These are phyloP conservation scores for Bradypodion pumilum DNA, from an alignment of 2,797 vertebrate species.

Conservation along the genomic window DNA sequence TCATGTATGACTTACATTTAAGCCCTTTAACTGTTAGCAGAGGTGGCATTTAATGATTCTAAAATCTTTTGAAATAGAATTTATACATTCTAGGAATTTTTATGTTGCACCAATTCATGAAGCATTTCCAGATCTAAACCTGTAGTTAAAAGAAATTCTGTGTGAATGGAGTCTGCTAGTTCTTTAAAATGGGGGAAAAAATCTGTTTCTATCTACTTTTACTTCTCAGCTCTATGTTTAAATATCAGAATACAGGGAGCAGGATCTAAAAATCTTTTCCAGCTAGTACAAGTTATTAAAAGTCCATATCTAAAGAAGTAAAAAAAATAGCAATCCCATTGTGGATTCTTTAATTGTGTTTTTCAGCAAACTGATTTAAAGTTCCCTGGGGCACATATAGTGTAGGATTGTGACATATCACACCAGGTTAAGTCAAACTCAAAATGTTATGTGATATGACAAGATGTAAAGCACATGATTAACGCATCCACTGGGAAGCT, in stretches of 20 bases:
- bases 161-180: background rate
- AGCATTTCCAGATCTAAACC: background rate
- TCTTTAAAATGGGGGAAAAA: background rate
- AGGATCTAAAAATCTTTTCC: slow-evolving; percentile 41
- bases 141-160: slow-evolving; percentile 37
- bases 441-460: slow-evolving; percentile 73
- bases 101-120: background rate
- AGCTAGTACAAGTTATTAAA: slow-evolving; percentile 40
- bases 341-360: slow-evolving; percentile 68
- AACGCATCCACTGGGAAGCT: slow-evolving; percentile 63
- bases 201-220: slow-evolving; percentile 20
- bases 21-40: background rate
- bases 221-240: slow-evolving; percentile 13
- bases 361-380: slow-evolving; percentile 72
- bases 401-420: slow-evolving; percentile 72
- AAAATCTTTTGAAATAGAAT: background rate
- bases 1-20: background rate
- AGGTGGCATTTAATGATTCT: background rate
- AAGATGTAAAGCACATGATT: slow-evolving; percentile 73
- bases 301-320: slow-evolving; percentile 46
- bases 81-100: background rate
- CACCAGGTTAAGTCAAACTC: slow-evolving; percentile 74
- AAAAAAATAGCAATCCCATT: slow-evolving; percentile 58
- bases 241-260: slow-evolving; percentile 19
- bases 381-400: slow-evolving; percentile 67